Base-by-base conservation (phyloP, 1,140 invertebrate genomes). In the Hyphantria cunea region DNA sequence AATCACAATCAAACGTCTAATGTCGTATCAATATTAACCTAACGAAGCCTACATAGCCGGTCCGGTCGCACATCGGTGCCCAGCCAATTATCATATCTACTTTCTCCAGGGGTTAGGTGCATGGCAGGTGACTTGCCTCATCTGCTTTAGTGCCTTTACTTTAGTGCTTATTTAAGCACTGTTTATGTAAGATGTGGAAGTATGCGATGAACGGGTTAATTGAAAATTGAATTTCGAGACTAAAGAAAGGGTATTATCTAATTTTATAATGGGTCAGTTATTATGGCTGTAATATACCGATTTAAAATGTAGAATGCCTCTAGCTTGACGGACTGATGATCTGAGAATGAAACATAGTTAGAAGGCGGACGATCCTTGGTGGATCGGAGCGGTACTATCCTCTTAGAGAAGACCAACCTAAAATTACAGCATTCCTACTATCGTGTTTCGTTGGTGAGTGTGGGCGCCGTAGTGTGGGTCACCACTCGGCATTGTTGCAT, bases 71-170 rank as follows among this genome's bases (percentile, higher is more conserved):
- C 82, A 80, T 76, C 80, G 79, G 62, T 67, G 70, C 70, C 71
- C 74, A 72, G 76, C 81, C 84, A 86, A 89, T 89, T 86, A 89
- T 83, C 86, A 89, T 89, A 86, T 89, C 84, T 77, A 89, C 86
- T 89, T 89, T 89, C 86, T 80, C 86, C 70, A 50, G 14, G 52
- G 71, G 74, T 81, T 82, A 82, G 53, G 51, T 33, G 39, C 65
- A 32, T 59, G 56, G 61, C 66, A 68, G 60, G 64, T 68, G 60
- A 60, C 62, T 53, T 39, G 59, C 42, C 50, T 12, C 47, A 62
- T 48, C 59, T 44, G 25, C 49, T 34, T 51, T 34, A 14, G 13
- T 44, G 41, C 41, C 37, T 44, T 44, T 13, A 13, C 41, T 44
- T 12, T 13, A 44, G 41, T 44, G 41, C 41, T 44, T 44, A 44